phyloP scores from a whole-genome alignment of 2,797 vertebrate genomes.

The Lycodopsis pacificus region DNA sequence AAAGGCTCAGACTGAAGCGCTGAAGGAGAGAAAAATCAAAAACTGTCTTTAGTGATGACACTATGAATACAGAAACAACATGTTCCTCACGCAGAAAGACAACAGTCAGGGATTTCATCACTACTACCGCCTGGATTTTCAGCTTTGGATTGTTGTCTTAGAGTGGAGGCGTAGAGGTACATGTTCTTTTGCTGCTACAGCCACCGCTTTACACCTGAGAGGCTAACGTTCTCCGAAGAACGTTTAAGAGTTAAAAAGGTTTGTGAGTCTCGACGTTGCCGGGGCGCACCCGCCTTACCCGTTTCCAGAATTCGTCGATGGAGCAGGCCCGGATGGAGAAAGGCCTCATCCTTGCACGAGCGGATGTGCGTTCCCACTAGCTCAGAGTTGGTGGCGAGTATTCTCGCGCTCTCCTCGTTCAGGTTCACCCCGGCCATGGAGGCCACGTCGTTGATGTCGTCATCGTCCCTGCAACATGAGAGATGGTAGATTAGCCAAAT shows the following conservation, averaged over 20 bases:
- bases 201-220: neutral
- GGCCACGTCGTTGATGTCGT: constrained; percentile 92
- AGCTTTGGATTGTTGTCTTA: constrained; percentile 46
- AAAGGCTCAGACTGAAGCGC: constrained; percentile 56
- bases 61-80: constrained; percentile 69
- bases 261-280: neutral
- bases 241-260: neutral
- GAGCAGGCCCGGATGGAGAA: constrained; percentile 87
- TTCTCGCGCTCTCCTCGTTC: constrained; percentile 90
- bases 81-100: constrained; percentile 52
- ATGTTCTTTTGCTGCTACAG: constrained; percentile 5
- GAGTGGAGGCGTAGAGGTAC: neutral
- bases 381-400: constrained; percentile 90
- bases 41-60: constrained; percentile 75
- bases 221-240: neutral
- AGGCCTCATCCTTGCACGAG: constrained; percentile 92
- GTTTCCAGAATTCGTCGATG: constrained; percentile 90
- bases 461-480: constrained; percentile 85
- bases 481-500: constrained; percentile 11
- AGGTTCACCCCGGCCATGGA: constrained; percentile 92
- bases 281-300: constrained; percentile 71
- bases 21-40: constrained; percentile 61
- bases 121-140: constrained; percentile 22
- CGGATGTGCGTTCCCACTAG: constrained; percentile 89
- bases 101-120: constrained; percentile 61